A percentile compares a stretch with the other conserved stretches of the same genome.
Evolutionary conservation across 2,888 invertebrate species (phyloP).

Genomic region (Molorchus minor): DNA sequence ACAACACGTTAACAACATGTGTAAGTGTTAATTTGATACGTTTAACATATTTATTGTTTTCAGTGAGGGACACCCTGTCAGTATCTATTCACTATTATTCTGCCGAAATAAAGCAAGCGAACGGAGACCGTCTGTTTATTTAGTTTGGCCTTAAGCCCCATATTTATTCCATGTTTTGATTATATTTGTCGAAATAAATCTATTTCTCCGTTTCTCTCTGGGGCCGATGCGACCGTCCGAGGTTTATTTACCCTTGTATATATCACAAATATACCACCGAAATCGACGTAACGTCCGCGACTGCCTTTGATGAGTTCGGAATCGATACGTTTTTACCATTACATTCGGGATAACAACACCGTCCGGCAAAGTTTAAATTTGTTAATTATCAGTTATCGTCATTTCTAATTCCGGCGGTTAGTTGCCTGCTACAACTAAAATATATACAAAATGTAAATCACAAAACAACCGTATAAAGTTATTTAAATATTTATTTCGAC

Average conservation of each 20-base stretch:
- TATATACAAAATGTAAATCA: too few species aligned
- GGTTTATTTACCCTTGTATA: conserved; percentile 22
- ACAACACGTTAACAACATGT: too few species aligned
- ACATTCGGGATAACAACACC: not conserved
- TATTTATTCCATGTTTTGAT: conserved; percentile 24
- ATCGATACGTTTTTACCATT: conserved; percentile 10
- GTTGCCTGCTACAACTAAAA: too few species aligned
- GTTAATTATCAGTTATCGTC: not conserved
- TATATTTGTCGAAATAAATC: conserved; percentile 23
- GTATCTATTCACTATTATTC: too few species aligned
- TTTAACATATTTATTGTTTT: too few species aligned
- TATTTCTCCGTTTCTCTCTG: conserved; percentile 13
- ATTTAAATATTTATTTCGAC: too few species aligned
- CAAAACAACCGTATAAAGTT: too few species aligned
- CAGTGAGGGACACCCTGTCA: too few species aligned
- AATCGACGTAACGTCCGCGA: conserved; percentile 10
- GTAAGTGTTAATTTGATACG: too few species aligned
- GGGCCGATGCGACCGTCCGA: conserved; percentile 10
- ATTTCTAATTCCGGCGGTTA: not conserved
- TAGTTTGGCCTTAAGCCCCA: conserved; percentile 16
- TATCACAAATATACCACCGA: conserved; percentile 18
- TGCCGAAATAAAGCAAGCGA: too few species aligned
- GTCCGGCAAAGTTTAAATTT: not conserved
- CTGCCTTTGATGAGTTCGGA: not conserved
- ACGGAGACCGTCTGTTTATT: conserved; percentile 6